These are phyloP conservation scores for Spodoptera litura DNA, from an alignment of 1,140 invertebrate genomes.

Conservation along the genomic window DNA sequence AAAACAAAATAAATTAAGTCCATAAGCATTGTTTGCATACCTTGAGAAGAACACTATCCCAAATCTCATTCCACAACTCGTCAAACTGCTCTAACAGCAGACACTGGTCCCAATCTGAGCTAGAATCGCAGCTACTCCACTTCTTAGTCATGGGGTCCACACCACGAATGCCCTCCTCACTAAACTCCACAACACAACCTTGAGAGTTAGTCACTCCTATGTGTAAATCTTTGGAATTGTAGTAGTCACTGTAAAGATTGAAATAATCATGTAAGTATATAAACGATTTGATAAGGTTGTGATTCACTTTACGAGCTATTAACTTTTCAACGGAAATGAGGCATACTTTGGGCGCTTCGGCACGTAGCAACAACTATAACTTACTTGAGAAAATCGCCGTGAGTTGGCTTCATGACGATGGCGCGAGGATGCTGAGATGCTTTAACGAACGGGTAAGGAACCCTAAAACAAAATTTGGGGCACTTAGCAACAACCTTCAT, in stretches of 20 bases:
- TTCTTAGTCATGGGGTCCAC: slow-evolving; percentile 76
- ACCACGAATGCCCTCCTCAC: slow-evolving; percentile 89
- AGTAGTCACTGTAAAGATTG: slow-evolving; percentile 89
- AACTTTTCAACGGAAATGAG: background rate
- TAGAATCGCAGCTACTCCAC: slow-evolving; percentile 72
- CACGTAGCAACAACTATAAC: slow-evolving; percentile 55
- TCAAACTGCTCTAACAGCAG: slow-evolving; percentile 89
- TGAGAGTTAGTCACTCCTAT: slow-evolving; percentile 92
- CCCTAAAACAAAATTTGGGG: slow-evolving; percentile 83
- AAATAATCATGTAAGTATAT: slow-evolving; percentile 50
- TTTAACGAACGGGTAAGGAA: slow-evolving; percentile 92
- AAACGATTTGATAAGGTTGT: slow-evolving; percentile 52
- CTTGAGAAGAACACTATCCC: slow-evolving; percentile 90
- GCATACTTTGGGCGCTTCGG: background rate
- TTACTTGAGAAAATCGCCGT: slow-evolving; percentile 93
- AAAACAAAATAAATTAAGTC: background rate
- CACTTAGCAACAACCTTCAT: slow-evolving; percentile 66
- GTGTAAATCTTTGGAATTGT: slow-evolving; percentile 92
- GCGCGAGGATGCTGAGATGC: slow-evolving; percentile 91
- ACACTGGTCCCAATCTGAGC: slow-evolving; percentile 89
- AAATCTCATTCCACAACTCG: slow-evolving; percentile 90
- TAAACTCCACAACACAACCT: slow-evolving; percentile 92
- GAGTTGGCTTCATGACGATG: slow-evolving; percentile 92
- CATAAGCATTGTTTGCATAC: slow-evolving; percentile 64
- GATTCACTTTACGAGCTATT: slow-evolving; percentile 58